Evolutionary conservation across 2,888 invertebrate species (phyloP).

Genomic region (Drosophila paramelanica): DNA sequence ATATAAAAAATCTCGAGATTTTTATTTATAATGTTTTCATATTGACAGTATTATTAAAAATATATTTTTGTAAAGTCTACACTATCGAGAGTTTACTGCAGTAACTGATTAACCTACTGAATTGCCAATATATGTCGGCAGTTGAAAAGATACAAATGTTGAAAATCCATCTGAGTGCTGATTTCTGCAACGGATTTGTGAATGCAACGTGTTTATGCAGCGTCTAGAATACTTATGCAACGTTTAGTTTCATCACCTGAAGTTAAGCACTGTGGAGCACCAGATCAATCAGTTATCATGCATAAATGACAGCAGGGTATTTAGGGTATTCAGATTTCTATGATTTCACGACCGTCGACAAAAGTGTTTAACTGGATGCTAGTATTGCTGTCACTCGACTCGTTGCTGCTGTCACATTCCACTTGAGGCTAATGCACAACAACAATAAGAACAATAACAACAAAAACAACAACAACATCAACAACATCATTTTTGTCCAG

Average conservation of each 20-base stretch:
- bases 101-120: too few species aligned
- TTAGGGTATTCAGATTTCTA: not conserved
- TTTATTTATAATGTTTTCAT: too few species aligned
- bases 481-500: conserved; percentile 6
- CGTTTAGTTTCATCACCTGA: conserved; percentile 14
- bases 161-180: not conserved
- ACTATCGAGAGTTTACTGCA: too few species aligned
- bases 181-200: conserved; percentile 6
- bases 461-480: conserved; percentile 5
- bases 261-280: conserved; percentile 22
- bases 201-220: not conserved
- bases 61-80: too few species aligned
- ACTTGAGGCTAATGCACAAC: conserved; percentile 64
- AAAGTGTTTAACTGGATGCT: conserved; percentile 28
- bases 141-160: not conserved
- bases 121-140: not conserved
- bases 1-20: too few species aligned
- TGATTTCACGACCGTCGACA: conserved; percentile 10
- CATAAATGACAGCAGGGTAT: conserved; percentile 47
- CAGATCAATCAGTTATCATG: conserved; percentile 70
- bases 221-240: conserved; percentile 9
- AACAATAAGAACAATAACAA: conserved; percentile 6
- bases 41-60: too few species aligned
- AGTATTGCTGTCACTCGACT: conserved; percentile 47
- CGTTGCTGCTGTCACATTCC: conserved; percentile 58